Conservation (phyloP, 2,797 vertebrate genomes). For the Coregonus sp. region DNA sequence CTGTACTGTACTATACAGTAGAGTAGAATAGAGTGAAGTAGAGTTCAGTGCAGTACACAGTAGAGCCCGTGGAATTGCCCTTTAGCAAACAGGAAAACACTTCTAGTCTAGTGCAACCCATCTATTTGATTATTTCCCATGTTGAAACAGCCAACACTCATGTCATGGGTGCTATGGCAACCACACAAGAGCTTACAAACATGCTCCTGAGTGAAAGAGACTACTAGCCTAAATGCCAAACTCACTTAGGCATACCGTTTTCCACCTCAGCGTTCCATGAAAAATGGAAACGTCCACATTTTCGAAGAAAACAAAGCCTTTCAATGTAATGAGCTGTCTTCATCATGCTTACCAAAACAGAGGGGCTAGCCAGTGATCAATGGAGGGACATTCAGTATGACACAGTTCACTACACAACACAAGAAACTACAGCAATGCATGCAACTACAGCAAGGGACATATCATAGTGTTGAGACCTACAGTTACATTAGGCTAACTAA, state of each 20-base stretch:
- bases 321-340: background rate
- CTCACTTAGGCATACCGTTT: background rate
- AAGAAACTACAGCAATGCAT: background rate
- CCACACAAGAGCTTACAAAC: slow-evolving; percentile 60
- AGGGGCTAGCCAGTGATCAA: background rate
- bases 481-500: too few relatives aligned
- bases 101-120: slow-evolving; percentile 38
- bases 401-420: background rate
- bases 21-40: too few relatives aligned
- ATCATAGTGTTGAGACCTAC: too few relatives aligned
- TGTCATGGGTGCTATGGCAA: slow-evolving; percentile 64
- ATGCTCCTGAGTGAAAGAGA: slow-evolving; percentile 52
- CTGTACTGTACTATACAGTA: too few relatives aligned
- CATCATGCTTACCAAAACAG: background rate
- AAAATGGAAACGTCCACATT: slow-evolving; percentile 18
- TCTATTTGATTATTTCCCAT: slow-evolving; percentile 40
- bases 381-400: background rate
- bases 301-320: slow-evolving; percentile 13
- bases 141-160: slow-evolving; percentile 41
- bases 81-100: slow-evolving; percentile 23
- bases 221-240: slow-evolving; percentile 40
- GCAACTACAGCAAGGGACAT: too few relatives aligned
- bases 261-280: slow-evolving; percentile 19
- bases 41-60: too few relatives aligned
- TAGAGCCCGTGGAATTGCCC: too few relatives aligned